Conservation (phyloP, 1,140 invertebrate species). For the Drosophila sturtevanti region DNA sequence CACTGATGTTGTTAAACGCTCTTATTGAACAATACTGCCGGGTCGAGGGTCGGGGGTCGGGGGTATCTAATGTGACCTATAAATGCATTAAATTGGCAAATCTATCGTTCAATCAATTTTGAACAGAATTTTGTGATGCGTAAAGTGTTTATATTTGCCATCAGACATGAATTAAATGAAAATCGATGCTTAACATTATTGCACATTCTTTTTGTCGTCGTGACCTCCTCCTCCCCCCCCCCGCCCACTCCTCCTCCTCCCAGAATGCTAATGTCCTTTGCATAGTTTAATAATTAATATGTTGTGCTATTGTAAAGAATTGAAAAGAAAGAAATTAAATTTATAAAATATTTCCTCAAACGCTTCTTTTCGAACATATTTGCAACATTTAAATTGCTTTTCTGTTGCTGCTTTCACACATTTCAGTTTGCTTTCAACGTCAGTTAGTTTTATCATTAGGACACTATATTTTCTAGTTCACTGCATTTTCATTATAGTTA, state of each 20-base stretch:
- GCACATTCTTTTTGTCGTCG: too few relatives aligned
- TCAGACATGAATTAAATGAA: too few relatives aligned
- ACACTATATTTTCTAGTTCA: constrained; percentile 58
- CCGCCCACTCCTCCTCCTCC: too few relatives aligned
- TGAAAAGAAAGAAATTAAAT: too few relatives aligned
- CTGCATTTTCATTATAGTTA: constrained; percentile 64
- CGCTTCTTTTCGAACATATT: constrained; percentile 1
- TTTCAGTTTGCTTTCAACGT: constrained; percentile 31
- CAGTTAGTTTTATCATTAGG: constrained; percentile 61
- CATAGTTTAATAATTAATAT: too few relatives aligned
- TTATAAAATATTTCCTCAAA: background rate
- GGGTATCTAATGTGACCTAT: background rate
- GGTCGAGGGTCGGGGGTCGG: too few relatives aligned
- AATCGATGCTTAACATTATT: background rate
- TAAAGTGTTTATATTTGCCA: background rate
- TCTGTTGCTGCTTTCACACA: too few relatives aligned
- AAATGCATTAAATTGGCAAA: background rate
- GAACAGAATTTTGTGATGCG: background rate
- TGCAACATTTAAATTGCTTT: constrained; percentile 43
- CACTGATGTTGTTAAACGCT: background rate
- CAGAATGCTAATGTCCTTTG: too few relatives aligned
- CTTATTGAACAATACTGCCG: background rate
- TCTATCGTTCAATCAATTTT: background rate
- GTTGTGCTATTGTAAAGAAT: too few relatives aligned
- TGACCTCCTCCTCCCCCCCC: too few relatives aligned